Conservation (phyloP, 2,113 vertebrate species). For the Brevimyrus niger region DNA sequence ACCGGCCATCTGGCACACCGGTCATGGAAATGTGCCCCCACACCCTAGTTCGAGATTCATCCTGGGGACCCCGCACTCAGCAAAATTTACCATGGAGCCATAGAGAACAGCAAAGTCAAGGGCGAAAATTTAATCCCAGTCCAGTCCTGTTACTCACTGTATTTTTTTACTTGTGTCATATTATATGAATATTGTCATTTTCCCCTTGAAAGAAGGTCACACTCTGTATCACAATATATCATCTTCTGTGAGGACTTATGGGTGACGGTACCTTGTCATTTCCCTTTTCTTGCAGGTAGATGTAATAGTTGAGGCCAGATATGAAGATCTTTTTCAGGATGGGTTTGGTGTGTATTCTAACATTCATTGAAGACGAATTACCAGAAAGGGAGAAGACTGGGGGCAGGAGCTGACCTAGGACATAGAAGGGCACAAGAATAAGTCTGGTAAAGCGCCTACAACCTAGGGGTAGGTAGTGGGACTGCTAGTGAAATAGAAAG, state of each 20-base stretch:
- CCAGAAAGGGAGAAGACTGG: constrained; percentile 50
- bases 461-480: background rate
- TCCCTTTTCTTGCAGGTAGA: constrained; percentile 38
- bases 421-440: background rate
- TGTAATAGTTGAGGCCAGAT: constrained; percentile 41
- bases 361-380: constrained; percentile 38
- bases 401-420: constrained; percentile 42
- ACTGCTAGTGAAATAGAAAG: background rate
- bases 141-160: background rate
- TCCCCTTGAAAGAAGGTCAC: background rate
- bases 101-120: background rate
- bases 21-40: background rate
- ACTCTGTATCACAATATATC: background rate
- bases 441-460: background rate
- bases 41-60: background rate
- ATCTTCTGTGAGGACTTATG: no score
- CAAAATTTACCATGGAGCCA: background rate
- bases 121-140: background rate
- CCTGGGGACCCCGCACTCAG: background rate
- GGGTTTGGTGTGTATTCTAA: constrained; percentile 46
- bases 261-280: constrained; percentile 37
- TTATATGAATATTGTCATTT: background rate
- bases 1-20: background rate
- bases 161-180: background rate
- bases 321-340: constrained; percentile 40